phyloP scores from a whole-genome alignment of 1,140 invertebrate genomes.

The Drosophila auraria region DNA sequence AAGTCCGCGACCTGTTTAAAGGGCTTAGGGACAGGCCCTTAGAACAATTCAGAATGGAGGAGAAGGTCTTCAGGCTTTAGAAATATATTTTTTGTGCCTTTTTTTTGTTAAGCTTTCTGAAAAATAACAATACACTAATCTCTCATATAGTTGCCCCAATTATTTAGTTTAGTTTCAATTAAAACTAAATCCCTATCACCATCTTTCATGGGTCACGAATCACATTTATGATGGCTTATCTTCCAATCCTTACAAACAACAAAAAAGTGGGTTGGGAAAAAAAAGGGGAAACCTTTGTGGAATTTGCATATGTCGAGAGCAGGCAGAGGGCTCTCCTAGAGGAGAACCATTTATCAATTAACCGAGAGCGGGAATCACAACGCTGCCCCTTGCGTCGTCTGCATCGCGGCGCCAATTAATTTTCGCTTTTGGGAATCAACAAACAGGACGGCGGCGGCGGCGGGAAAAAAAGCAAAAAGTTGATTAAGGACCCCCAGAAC shows the following conservation, averaged over 20 bases:
- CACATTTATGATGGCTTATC: constrained; percentile 32
- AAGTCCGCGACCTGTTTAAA: too few relatives aligned
- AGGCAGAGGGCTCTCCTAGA: constrained; percentile 8
- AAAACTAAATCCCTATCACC: neutral
- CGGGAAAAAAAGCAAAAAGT: constrained; percentile 60
- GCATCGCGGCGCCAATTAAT: constrained; percentile 68
- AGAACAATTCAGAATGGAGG: neutral
- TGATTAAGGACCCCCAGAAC: constrained; percentile 57
- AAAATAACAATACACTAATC: too few relatives aligned
- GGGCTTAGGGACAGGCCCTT: neutral
- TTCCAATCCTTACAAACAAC: constrained; percentile 10
- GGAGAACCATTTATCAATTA: constrained; percentile 72
- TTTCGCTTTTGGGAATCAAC: constrained; percentile 69
- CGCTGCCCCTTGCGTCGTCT: constrained; percentile 36
- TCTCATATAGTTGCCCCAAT: too few relatives aligned
- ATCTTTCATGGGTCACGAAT: neutral
- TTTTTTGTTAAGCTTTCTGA: too few relatives aligned
- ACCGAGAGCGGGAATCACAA: constrained; percentile 56
- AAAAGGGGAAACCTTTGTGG: constrained; percentile 11
- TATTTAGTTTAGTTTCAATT: neutral
- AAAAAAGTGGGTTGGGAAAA: neutral
- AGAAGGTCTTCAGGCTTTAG: neutral
- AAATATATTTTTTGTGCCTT: too few relatives aligned
- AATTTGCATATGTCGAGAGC: constrained; percentile 53
- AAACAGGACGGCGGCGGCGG: constrained; percentile 16